Evolutionary conservation across 1,140 invertebrate genomes (phyloP), one percentile per base, ranked within the genome.

Genomic region (Mesaphorura yosii): DNA sequence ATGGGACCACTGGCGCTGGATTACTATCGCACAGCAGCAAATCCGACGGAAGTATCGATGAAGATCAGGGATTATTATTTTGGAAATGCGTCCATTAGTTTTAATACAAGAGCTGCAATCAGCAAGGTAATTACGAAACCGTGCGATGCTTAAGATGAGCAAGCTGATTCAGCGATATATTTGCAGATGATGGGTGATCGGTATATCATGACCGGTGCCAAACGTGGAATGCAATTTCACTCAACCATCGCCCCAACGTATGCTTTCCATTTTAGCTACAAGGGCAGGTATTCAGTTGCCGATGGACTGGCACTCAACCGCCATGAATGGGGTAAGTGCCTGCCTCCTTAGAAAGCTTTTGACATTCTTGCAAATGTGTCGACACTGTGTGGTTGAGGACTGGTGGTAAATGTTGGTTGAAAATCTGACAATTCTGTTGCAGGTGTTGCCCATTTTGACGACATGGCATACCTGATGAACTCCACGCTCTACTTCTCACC

Each of bases 51-150:
- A 10, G 34, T 54, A n/a, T 54, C 52, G 1, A 22, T 17, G 14
- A 54, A 54, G 42, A 40, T 54, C n/a, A 47, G 29, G 45, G 37
- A 38, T 29, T 54, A 48, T 31, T 54, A 54, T 37, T 54, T 54
- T 29, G 25, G 34, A 27, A 48, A 54, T 25, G 5, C 26, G 12
- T 47, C 52, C 14, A 48, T 54, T 28, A 54, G 31, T 1, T 54
- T 54, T 25, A 41, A 47, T 29, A 54, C 45, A 2, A 25, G 52
- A 19, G 45, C 28, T 25, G 31, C 25, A 15, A 54, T 47, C 15
- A 54, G 52, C 37, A 54, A 23, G 1, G 46, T 48, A 34, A 12
- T 17, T 15, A 20, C n/a, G 10, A n/a, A 12, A 37, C 1, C 5
- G 25, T 1, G 15, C 14, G n/a, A 15, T n/a, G 7, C 12, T 44